A percentile compares a stretch with the other conserved stretches of the same genome.
Conservation (phyloP, 2,797 vertebrate genomes). For the Melopsittacus undulatus region DNA sequence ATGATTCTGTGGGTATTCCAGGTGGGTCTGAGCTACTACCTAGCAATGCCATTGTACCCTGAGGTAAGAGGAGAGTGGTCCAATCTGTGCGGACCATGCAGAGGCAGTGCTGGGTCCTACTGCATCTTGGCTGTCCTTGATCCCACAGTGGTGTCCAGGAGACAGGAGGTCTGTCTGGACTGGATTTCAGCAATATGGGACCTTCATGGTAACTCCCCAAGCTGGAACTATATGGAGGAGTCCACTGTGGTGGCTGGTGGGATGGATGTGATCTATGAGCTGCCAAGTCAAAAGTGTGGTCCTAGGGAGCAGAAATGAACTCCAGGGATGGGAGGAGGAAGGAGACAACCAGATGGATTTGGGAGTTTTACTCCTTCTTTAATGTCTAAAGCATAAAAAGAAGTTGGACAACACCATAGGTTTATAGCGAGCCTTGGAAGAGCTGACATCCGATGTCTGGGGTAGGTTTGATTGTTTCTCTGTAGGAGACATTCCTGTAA, state of each 20-base stretch:
- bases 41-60: neutral
- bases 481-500: neutral
- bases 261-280: neutral
- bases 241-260: neutral
- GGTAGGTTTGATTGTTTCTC: neutral
- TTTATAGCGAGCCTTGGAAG: neutral
- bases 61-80: neutral
- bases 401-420: neutral
- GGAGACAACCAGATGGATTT: neutral
- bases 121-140: neutral
- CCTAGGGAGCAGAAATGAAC: neutral
- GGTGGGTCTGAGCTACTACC: neutral
- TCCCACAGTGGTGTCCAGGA: neutral
- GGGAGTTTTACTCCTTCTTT: neutral
- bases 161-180: neutral
- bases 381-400: neutral
- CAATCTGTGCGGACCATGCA: accelerated
- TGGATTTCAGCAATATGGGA: neutral
- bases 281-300: neutral
- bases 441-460: neutral
- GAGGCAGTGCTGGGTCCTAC: neutral
- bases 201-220: neutral
- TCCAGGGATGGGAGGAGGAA: neutral
- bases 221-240: neutral
- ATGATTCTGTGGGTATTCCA: neutral